A percentile compares a stretch with the other conserved stretches of the same genome.
phyloP scores from a whole-genome alignment of 2,113 vertebrate species.

The Ancistrus triradiatus region DNA sequence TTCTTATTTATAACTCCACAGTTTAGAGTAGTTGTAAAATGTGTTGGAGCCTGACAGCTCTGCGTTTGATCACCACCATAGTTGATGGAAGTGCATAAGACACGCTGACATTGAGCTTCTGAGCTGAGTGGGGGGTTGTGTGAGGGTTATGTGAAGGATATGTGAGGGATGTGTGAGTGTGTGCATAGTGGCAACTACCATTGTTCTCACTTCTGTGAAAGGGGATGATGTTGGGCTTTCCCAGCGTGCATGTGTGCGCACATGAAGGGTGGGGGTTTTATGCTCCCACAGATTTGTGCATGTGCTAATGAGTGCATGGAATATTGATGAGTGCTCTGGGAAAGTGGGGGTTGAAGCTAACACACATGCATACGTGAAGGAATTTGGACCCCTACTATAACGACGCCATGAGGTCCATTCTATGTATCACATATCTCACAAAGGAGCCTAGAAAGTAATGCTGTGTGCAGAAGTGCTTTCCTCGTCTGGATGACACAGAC shows the following conservation, averaged over 20 bases:
- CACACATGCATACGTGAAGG: constrained; percentile 11
- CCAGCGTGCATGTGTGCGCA: constrained; percentile 26
- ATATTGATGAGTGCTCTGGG: constrained; percentile 66
- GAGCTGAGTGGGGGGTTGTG: constrained; percentile 12
- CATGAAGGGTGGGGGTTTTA: constrained; percentile 2
- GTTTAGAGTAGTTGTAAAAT: neutral
- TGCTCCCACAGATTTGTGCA: constrained; percentile 61
- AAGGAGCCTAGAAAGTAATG: no score
- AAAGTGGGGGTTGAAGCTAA: constrained; percentile 56
- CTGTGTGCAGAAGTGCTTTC: constrained; percentile 15
- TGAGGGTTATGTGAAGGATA: constrained; percentile 4
- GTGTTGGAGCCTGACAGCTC: neutral
- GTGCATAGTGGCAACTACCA: constrained; percentile 1
- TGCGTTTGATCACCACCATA: neutral
- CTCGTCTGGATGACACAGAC: constrained; percentile 12
- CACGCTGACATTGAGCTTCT: constrained; percentile 61
- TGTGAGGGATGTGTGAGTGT: constrained; percentile 42
- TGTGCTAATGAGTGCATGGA: constrained; percentile 71
- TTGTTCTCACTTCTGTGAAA: constrained; percentile 37
- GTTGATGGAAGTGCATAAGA: constrained; percentile 45
- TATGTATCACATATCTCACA: no score
- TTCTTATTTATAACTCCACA: no score
- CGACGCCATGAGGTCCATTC: no score
- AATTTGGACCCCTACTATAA: neutral
- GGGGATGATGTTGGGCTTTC: constrained; percentile 51